phyloP scores from a whole-genome alignment of 2,888 invertebrate genomes.

The Synergus itoensis region DNA sequence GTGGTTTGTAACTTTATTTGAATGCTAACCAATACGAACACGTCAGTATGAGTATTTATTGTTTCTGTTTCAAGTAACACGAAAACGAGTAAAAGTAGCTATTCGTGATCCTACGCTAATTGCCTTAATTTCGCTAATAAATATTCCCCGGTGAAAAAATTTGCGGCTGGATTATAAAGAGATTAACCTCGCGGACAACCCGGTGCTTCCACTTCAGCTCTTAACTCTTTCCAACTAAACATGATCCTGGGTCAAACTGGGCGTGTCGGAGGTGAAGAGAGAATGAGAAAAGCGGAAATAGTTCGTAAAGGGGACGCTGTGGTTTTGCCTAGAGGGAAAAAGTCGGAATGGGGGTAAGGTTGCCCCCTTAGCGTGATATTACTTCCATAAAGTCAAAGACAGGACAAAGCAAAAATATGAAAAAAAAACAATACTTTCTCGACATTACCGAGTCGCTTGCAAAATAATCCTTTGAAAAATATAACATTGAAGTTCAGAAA shows the following conservation, averaged over 20 bases:
- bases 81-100: slow-evolving; percentile 15
- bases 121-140: slow-evolving; percentile 72
- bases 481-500: too few relatives aligned
- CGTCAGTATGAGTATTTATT: not conserved
- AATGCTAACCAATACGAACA: not conserved
- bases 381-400: not conserved
- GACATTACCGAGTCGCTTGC: too few relatives aligned
- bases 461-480: too few relatives aligned
- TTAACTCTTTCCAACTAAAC: slow-evolving; percentile 30
- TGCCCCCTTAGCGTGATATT: not conserved
- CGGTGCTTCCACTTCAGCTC: slow-evolving; percentile 4
- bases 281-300: slow-evolving; percentile 9
- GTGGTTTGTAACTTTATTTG: not conserved
- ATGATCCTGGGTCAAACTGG: slow-evolving; percentile 16
- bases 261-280: not conserved
- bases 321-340: not conserved
- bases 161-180: slow-evolving; percentile 69
- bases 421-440: not conserved
- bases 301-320: not conserved
- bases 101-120: slow-evolving; percentile 2
- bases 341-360: not conserved
- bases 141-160: slow-evolving; percentile 68
- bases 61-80: slow-evolving; percentile 6
- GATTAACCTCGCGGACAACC: slow-evolving; percentile 65
- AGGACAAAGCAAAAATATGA: not conserved